Conservation (phyloP, 1,140 invertebrate genomes). For the Watersipora subatra region DNA sequence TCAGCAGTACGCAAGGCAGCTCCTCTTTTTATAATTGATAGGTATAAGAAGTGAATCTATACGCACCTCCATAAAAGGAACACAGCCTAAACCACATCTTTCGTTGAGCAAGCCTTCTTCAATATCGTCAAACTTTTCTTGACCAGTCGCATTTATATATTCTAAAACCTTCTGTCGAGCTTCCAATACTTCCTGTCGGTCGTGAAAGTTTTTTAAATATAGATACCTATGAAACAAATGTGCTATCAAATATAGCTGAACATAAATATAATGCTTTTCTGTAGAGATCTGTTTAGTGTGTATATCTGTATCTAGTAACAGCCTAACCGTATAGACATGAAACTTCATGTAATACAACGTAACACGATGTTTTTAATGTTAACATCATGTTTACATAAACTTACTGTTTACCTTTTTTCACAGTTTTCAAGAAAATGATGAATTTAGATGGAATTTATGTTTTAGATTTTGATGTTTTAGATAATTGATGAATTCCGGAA, state of each 20-base stretch:
- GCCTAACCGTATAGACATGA: neutral
- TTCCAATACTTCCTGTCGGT: slow-evolving; percentile 20
- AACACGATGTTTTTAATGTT: neutral
- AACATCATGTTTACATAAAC: no score
- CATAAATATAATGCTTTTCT: neutral
- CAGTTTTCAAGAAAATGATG: no score
- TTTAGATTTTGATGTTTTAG: no score
- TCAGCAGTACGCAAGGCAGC: no score
- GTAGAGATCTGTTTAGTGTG: neutral
- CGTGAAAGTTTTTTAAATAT: slow-evolving; percentile 22
- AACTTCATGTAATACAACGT: neutral
- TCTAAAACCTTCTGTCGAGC: slow-evolving; percentile 20
- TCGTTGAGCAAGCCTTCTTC: slow-evolving; percentile 18
- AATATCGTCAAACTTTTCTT: slow-evolving; percentile 14
- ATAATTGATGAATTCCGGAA: neutral
- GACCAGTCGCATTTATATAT: slow-evolving; percentile 15
- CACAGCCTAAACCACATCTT: slow-evolving; percentile 25
- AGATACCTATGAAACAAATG: slow-evolving; percentile 16
- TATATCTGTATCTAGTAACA: neutral
- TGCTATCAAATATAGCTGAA: neutral
- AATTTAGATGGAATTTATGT: no score
- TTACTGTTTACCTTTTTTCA: no score
- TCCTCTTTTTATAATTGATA: no score
- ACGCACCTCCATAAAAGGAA: slow-evolving; percentile 30
- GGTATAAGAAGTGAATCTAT: no score